Evolutionary conservation across 1,140 invertebrate genomes (phyloP).

Genomic region (Drosophila sproati): DNA sequence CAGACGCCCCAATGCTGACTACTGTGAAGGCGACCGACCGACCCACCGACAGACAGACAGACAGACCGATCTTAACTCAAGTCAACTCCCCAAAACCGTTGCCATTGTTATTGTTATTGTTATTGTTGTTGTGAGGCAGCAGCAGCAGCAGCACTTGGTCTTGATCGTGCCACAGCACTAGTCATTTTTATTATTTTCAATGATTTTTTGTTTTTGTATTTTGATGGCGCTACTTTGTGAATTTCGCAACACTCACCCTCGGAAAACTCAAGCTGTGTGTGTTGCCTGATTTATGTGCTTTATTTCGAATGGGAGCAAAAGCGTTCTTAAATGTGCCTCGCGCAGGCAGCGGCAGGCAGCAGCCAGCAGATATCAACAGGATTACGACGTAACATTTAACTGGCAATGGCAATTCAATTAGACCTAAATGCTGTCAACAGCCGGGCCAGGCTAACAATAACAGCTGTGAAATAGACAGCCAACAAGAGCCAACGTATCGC

Average conservation of each 20-base stretch:
- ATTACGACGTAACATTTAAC: constrained; percentile 44
- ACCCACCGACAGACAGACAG: too few species aligned
- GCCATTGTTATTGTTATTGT: constrained; percentile 3
- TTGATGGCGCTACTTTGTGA: constrained; percentile 48
- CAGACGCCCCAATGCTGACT: constrained; percentile 84
- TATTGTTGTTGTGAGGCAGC: constrained; percentile 4
- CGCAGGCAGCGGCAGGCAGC: background rate
- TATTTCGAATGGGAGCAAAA: constrained; percentile 64
- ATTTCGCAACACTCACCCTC: constrained; percentile 64
- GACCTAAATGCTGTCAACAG: constrained; percentile 79
- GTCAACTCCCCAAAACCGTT: background rate
- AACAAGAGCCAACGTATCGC: constrained; percentile 53
- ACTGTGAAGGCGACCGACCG: constrained; percentile 59
- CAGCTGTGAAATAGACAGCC: constrained; percentile 30
- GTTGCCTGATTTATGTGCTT: constrained; percentile 65
- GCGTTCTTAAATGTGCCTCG: constrained; percentile 36
- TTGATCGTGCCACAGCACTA: constrained; percentile 78
- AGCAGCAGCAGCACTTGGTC: constrained; percentile 54
- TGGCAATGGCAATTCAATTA: constrained; percentile 73
- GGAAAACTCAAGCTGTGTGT: constrained; percentile 57
- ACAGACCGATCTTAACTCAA: constrained; percentile 33
- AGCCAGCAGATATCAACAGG: constrained; percentile 21
- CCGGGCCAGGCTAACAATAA: constrained; percentile 37
- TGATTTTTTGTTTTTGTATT: constrained; percentile 42
- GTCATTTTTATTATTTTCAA: constrained; percentile 79